Evolutionary conservation across 37 sponge, comb jelly and placozoan species (phyloP), one percentile per base, ranked within the genome.

Genomic region (Haliclona indistincta): DNA sequence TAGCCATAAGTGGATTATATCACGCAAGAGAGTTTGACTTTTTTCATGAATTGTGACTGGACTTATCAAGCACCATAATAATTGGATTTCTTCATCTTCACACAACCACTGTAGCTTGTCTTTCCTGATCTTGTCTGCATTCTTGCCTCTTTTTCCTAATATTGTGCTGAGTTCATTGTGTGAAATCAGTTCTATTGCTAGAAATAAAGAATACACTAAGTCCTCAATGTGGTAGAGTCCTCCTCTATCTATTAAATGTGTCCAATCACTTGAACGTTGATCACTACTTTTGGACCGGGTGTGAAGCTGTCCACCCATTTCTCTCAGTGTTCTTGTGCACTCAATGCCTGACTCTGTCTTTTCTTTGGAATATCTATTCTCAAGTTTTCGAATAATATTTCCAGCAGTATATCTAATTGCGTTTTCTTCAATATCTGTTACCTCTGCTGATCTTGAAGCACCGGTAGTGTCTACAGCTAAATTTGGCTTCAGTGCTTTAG

Each of bases 401-500:
- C 60, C 60, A 8, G 6, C 60, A 25, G 60, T 58, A 26, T 58
- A 58, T 11, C 60, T 20, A 6, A 58, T 26, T 8, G 60, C 60
- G n/a, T 58, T 58, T 58, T 58, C 6, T 20, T 58, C 60, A 58
- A 58, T 58, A 6, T n/a, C 60, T 25, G 60, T 25, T n/a, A 58
- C 11, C 7, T 11, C 60, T 25, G n/a, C n/a, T n/a, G n/a, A n/a
- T n/a, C n/a, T n/a, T n/a, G n/a, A n/a, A n/a, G n/a, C n/a, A n/a
- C n/a, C n/a, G n/a, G n/a, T n/a, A n/a, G n/a, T n/a, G n/a, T n/a
- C n/a, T n/a, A n/a, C n/a, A n/a, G n/a, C n/a, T n/a, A n/a, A n/a
- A n/a, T n/a, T n/a, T n/a, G n/a, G n/a, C n/a, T n/a, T n/a, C n/a
- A n/a, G n/a, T n/a, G n/a, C n/a, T n/a, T n/a, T n/a, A n/a, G n/a